Evolutionary conservation across 2,113 vertebrate genomes (phyloP), one percentile per base, ranked within the genome.

Genomic region (Seriola dumerili): DNA sequence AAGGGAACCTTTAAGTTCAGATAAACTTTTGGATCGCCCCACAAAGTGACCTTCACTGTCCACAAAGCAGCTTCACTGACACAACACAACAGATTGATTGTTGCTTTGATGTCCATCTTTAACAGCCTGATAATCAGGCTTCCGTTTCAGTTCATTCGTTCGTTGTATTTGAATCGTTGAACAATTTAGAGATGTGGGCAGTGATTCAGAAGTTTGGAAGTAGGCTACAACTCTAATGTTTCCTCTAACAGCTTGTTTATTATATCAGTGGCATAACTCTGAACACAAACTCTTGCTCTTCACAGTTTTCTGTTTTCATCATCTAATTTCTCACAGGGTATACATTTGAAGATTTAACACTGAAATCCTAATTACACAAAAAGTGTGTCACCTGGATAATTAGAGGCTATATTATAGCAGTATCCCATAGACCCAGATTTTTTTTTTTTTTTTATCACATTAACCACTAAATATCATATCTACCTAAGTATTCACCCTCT

Each of bases 21-120:
- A 44, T 78, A 36, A 81, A 84, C 57, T 57, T 59, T 59, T 36
- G 42, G 29, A 69, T 67, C 8, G 1, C 46, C 34, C 32, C 40
- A 44, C 48, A 73, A 34, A 73, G 63, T 80, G 63, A 63, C 70
- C 50, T 83, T 87, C 82, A 61, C 63, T 11, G 21, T 52, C 38
- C 55, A 72, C 52, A 61, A 44, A 71, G 65, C 59, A 19, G 69
- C 84, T 44, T 29, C 40, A 52, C 54, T 21, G 38, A 57, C 13
- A 61, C 13, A 61, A 29, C 55, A 21, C 38, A 32, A 7, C 13
- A 44, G 40, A 61, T 38, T 4, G 29, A 19, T 32, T 29, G 61
- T 46, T 38, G 72, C 65, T 67, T 21, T 78, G 50, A 42, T 44
- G 38, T 19, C 54, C 25, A 1, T 46, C 36, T 55, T 55, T 62